Base-by-base conservation (phyloP, 2,113 vertebrate species). In the Donacobius atricapilla region DNA sequence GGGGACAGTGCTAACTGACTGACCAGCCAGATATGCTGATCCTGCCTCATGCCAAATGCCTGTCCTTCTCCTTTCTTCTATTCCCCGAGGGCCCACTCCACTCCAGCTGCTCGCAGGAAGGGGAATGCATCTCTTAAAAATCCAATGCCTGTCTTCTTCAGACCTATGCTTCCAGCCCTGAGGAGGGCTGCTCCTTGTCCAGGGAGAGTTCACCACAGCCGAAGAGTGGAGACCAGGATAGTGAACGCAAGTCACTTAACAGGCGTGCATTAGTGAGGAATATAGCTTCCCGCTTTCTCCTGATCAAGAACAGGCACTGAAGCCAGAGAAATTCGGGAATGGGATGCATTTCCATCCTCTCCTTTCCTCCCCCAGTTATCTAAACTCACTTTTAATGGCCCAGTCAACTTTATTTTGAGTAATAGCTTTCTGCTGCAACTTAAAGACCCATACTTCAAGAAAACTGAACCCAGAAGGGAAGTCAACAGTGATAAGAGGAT, bases 401-500 rank as follows among this genome's bases (percentile, higher is more conserved):
- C 89, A 82, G 89, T 96, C 94, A 95, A 80, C 79, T 93, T 90
- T 87, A 89, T 84, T 95, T 94, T 96, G 96, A 97, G 61, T 95
- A 94, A 97, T 87, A 84, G 85, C 85, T 93, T 93, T 94, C 93
- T 96, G 83, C 60, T 95, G 68, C 84, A 90, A 85, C 73, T 87
- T 93, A 89, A 94, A 94, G 82, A 81, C 28, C 58, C 53, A 91
- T 93, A 82, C 84, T 94, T 96, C 81, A 91, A 80, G 82, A 86
- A 94, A 97, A 91, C 40, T 93, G 91, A 97, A 95, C 88, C 79
- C 83, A 94, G 89, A 95, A 95, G 82, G 80, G 89, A 97, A 96
- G 93, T 93, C 91, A 93, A 89, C 75, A 85, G 81, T 57, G 95
- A 97, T 96, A 96, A 96, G 89, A 93, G 79, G 89, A 76, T 76